Evolutionary conservation across 2,113 vertebrate species (phyloP).

Genomic region (Alligator mississippiensis): DNA sequence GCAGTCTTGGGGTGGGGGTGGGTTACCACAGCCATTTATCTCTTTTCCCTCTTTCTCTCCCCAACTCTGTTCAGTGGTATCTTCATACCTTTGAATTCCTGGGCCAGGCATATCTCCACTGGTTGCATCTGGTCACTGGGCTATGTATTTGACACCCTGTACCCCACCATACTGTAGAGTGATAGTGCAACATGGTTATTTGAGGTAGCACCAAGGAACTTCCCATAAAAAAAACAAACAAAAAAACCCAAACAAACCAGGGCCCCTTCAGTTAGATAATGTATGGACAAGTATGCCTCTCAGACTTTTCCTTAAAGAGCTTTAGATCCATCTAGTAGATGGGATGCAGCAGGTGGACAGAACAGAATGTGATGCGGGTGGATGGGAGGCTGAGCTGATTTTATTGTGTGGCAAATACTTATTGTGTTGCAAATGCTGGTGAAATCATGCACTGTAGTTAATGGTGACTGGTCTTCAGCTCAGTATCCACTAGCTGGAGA

Average conservation of each 20-base stretch:
- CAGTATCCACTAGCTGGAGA: not conserved
- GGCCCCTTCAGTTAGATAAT: too few relatives aligned
- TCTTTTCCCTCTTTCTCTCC: too few relatives aligned
- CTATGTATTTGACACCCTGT: too few relatives aligned
- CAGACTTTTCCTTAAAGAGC: not conserved
- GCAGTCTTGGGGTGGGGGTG: too few relatives aligned
- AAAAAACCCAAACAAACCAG: too few relatives aligned
- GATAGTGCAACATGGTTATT: not conserved
- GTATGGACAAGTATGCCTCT: not conserved
- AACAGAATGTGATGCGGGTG: not conserved
- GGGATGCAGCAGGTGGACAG: not conserved
- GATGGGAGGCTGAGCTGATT: not conserved
- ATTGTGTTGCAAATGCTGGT: not conserved
- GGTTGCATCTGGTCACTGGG: too few relatives aligned
- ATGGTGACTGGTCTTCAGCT: not conserved
- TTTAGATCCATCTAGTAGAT: not conserved
- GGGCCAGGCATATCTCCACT: too few relatives aligned
- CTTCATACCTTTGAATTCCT: too few relatives aligned
- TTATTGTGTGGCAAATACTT: not conserved
- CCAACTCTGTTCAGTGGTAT: too few relatives aligned
- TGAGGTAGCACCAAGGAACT: not conserved
- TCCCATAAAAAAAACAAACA: not conserved
- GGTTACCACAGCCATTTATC: too few relatives aligned
- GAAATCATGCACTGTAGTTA: not conserved
- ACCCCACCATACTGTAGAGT: not conserved